Evolutionary conservation across 2,888 invertebrate genomes (phyloP).

Genomic region (Zygothrica quintamaculata): DNA sequence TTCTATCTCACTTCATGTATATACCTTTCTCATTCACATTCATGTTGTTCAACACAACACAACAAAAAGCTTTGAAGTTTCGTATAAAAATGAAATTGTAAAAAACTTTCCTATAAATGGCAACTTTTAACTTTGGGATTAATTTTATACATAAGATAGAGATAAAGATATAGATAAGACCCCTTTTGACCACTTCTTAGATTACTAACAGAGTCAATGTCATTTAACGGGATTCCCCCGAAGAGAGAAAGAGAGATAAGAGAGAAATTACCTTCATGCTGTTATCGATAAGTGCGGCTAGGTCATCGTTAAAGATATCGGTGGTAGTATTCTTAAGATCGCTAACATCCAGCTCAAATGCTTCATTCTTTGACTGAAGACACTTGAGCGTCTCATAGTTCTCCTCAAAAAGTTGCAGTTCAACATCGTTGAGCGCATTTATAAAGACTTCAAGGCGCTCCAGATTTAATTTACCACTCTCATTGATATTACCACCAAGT

Average conservation of each 20-base stretch:
- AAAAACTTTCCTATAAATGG: too few relatives aligned
- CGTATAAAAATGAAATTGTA: background rate
- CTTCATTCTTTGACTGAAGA: slow-evolving; percentile 89
- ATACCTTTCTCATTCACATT: too few relatives aligned
- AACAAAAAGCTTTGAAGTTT: background rate
- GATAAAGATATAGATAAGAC: too few relatives aligned
- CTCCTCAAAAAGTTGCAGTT: slow-evolving; percentile 90
- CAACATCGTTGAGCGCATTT: slow-evolving; percentile 89
- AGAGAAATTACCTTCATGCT: slow-evolving; percentile 71
- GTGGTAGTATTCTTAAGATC: slow-evolving; percentile 59
- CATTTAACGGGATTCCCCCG: too few relatives aligned
- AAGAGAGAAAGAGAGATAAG: too few relatives aligned
- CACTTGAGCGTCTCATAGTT: slow-evolving; percentile 92
- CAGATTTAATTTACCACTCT: slow-evolving; percentile 93
- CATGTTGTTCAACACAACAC: too few relatives aligned
- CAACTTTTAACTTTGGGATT: too few relatives aligned
- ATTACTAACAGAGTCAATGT: too few relatives aligned
- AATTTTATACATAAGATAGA: too few relatives aligned
- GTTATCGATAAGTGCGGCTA: slow-evolving; percentile 78
- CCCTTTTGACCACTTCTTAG: too few relatives aligned
- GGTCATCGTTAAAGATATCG: slow-evolving; percentile 67
- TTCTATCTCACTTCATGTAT: too few relatives aligned
- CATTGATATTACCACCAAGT: slow-evolving; percentile 97
- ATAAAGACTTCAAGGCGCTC: slow-evolving; percentile 93
- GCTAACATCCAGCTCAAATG: slow-evolving; percentile 79